A percentile compares a stretch with the other conserved stretches of the same genome.
Evolutionary conservation across 2,113 vertebrate genomes (phyloP).

Genomic region (Megaceryle torquata): DNA sequence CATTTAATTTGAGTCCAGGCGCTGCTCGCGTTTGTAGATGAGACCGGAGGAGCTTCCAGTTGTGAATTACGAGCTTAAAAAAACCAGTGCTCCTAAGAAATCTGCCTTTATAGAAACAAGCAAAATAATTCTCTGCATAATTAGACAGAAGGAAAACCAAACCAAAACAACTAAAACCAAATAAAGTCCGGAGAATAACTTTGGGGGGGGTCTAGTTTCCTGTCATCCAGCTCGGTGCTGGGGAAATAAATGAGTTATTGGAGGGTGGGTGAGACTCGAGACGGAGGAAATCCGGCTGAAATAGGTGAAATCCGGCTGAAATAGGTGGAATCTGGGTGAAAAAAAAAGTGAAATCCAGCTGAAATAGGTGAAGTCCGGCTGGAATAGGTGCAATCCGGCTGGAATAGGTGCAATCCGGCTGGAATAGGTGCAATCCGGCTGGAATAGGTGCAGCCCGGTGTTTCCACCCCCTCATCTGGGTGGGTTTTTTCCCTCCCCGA

Average conservation of each 20-base stretch:
- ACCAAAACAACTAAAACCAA: neutral
- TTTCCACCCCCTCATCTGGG: neutral
- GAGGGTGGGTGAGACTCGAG: neutral
- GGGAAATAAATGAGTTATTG: neutral
- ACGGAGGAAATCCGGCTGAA: neutral
- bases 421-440: neutral
- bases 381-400: too few relatives aligned
- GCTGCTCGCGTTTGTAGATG: fast-evolving
- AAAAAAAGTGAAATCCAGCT: neutral
- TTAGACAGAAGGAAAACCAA: neutral
- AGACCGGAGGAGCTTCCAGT: neutral
- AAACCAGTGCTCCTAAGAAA: fast-evolving
- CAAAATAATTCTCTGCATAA: neutral
- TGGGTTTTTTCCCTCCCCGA: too few relatives aligned
- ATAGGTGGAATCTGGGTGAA: too few relatives aligned
- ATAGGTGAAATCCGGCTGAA: too few relatives aligned
- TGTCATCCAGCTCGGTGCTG: neutral
- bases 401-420: too few relatives aligned
- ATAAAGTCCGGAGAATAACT: neutral
- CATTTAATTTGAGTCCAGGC: neutral
- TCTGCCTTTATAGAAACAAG: neutral
- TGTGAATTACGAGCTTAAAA: neutral
- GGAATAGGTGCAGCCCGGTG: neutral
- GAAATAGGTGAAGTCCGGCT: too few relatives aligned
- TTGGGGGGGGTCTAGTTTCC: neutral